These are phyloP conservation scores for Chunga burmeisteri DNA, from an alignment of 2,113 vertebrate genomes.

Conservation along the genomic window DNA sequence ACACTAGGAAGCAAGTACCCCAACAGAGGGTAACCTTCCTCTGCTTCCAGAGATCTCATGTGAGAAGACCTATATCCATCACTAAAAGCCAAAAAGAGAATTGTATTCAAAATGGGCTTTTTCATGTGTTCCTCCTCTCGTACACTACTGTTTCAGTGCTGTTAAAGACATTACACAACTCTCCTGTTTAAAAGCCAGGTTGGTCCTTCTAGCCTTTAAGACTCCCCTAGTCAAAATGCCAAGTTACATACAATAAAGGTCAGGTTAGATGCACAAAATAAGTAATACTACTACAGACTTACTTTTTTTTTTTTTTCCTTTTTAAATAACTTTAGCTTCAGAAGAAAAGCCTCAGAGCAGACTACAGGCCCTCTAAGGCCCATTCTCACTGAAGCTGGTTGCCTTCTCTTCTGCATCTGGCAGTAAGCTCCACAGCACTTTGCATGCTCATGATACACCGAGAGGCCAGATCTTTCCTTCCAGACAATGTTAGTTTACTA, in stretches of 20 bases:
- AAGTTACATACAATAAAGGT: background rate
- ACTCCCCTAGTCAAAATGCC: background rate
- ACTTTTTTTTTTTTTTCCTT: background rate
- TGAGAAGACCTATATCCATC: background rate
- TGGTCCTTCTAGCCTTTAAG: background rate
- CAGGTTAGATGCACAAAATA: background rate
- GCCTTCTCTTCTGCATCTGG: background rate
- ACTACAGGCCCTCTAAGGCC: background rate
- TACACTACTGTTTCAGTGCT: accelerated
- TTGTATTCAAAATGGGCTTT: background rate
- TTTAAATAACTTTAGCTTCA: background rate
- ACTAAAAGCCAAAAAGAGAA: background rate
- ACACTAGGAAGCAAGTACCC: background rate
- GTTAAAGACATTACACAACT: background rate
- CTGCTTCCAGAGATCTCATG: background rate
- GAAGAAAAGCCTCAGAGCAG: background rate
- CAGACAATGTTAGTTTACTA: background rate
- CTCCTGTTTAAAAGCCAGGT: background rate
- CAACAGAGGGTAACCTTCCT: background rate
- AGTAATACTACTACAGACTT: background rate
- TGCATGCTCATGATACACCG: background rate
- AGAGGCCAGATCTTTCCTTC: background rate
- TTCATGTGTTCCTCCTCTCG: background rate
- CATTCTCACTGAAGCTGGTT: background rate
- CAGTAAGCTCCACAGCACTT: background rate